Base-by-base conservation (phyloP, 2,888 invertebrate genomes). In the Drosophila anomalata region DNA sequence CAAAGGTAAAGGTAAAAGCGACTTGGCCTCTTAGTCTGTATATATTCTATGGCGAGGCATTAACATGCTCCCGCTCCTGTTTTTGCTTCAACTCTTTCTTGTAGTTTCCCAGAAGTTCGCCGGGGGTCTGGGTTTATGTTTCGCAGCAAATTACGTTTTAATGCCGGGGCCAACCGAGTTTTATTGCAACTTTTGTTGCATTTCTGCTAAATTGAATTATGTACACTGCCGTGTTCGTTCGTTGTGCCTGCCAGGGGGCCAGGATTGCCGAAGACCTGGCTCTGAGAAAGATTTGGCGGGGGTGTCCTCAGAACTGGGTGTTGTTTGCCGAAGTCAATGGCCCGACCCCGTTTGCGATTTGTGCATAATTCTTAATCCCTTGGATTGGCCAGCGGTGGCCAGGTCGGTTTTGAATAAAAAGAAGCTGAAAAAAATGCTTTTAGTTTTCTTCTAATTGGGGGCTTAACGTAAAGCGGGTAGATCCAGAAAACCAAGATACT, bases 111-210 rank as follows among this genome's bases (percentile, higher is more conserved):
- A 55, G 66, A 67, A 66, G 48, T 66, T 50, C n/a, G 29, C 36
- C 50, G 39, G 55, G 44, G 69, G 17, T 17, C 39, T 39, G 68
- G 51, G 51, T 59, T 68, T 70, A 48, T 50, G 46, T 70, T 70
- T 69, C 54, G 65, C 47, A 75, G 72, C 72, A 87, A 84, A 82
- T 82, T 79, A 85, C 75, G 65, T 72, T 85, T 78, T 82, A 79
- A 87, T 82, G 74, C 75, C 69, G 59, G 56, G 55, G 62, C 69
- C 73, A 70, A 75, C 77, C 67, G 72, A 74, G 58, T 58, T 87
- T 69, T 82, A 83, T 78, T 80, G 77, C 81, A 76, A 76, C 67
- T 75, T 80, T 85, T 82, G 79, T 73, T 86, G 87, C 80, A 80
- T 80, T 75, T 76, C 53, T 50, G 50, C 73, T 73, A 79, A 84